phyloP scores from a whole-genome alignment of 2,113 vertebrate genomes.

The Paradoxurus hermaphroditus region DNA sequence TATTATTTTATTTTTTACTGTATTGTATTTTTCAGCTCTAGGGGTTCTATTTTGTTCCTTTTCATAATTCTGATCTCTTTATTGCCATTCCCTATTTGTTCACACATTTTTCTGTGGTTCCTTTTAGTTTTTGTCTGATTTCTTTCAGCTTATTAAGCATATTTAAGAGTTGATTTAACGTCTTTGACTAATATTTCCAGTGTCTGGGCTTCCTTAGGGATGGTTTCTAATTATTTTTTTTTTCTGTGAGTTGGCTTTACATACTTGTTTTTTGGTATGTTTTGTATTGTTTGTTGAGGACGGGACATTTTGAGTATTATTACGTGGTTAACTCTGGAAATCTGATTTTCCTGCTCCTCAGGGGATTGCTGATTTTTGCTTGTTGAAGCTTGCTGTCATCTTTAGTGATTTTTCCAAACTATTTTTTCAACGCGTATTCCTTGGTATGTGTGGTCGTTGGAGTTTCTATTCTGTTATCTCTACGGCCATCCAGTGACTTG shows the following conservation, averaged over 20 bases:
- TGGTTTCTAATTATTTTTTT: background rate
- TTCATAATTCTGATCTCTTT: background rate
- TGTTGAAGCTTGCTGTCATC: background rate
- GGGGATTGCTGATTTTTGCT: background rate
- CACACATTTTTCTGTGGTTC: background rate
- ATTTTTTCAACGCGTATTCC: background rate
- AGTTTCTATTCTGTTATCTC: background rate
- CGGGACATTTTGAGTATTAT: background rate
- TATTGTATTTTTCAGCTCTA: background rate
- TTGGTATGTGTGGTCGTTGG: background rate
- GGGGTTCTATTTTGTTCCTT: background rate
- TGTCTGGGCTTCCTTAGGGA: background rate
- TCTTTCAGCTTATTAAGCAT: background rate
- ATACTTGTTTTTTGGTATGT: background rate
- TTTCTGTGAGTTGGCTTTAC: background rate
- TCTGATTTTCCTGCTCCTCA: background rate
- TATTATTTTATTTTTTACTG: background rate
- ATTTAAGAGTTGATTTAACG: background rate
- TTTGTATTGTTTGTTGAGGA: background rate
- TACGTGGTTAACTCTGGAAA: background rate
- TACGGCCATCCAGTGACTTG: background rate
- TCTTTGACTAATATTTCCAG: background rate
- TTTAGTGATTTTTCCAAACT: background rate
- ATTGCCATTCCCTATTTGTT: background rate
- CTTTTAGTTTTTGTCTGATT: background rate